Percentiles rank a stretch among this genome's conserved stretches.
These are phyloP conservation scores for Acrobeloides nanus DNA, from an alignment of 2,888 invertebrate species.

Conservation along the genomic window DNA sequence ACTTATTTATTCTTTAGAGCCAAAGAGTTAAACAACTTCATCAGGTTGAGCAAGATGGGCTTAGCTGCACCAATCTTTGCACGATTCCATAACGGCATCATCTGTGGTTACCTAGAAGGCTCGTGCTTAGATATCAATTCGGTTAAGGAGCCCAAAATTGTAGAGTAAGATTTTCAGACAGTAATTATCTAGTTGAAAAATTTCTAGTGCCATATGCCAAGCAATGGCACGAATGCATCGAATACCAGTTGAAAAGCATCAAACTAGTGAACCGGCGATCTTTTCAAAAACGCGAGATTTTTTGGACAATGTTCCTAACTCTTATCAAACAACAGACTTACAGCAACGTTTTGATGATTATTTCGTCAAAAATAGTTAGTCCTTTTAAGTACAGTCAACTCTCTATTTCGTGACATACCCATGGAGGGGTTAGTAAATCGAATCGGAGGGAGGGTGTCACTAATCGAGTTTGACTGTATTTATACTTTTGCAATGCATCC, in stretches of 20 bases:
- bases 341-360: slow-evolving; percentile 16
- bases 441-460: too few relatives aligned
- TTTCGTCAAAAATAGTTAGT: neutral
- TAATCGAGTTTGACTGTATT: too few relatives aligned
- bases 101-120: slow-evolving; percentile 74
- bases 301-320: slow-evolving; percentile 24
- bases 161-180: slow-evolving; percentile 23
- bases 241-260: slow-evolving; percentile 18
- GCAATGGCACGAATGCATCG: slow-evolving; percentile 39
- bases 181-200: slow-evolving; percentile 6
- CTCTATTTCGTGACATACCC: too few relatives aligned
- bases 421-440: too few relatives aligned
- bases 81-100: slow-evolving; percentile 83
- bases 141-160: slow-evolving; percentile 51
- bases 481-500: too few relatives aligned
- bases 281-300: slow-evolving; percentile 25
- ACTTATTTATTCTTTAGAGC: slow-evolving; percentile 26
- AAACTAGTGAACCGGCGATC: slow-evolving; percentile 19
- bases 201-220: slow-evolving; percentile 37
- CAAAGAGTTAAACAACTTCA: slow-evolving; percentile 39
- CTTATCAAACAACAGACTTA: too few relatives aligned
- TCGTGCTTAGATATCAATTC: slow-evolving; percentile 55
- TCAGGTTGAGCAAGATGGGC: slow-evolving; percentile 28
- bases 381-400: too few relatives aligned
- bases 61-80: slow-evolving; percentile 80